Evolutionary conservation across 2,888 invertebrate species (phyloP), one percentile per base, ranked within the genome.

Genomic region (Drosophila leonis): DNA sequence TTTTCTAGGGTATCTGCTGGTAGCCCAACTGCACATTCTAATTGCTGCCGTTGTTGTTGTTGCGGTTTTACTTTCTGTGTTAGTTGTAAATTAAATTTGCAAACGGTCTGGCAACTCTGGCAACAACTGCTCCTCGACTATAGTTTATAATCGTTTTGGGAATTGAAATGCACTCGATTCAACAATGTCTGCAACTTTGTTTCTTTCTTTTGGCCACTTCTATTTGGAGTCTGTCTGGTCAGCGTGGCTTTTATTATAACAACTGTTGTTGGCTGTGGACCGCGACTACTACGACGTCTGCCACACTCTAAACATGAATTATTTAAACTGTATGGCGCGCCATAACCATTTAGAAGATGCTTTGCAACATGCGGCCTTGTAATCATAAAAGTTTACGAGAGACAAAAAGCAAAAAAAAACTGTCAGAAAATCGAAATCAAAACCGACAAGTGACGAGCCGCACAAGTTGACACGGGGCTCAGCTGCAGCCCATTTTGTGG

Each of bases 131-230:
- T 6, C 37, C 52, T 37, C 54, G 54, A 54, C 54, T 46, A 62
- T 78, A 88, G 86, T 86, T 87, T 89, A 82, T 87, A 88, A 90
- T 89, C 87, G 89, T 88, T 89, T 89, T 75, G 87, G 87, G 87
- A 88, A 87, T 87, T 89, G 87, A 87, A 87, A 88, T 90, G 84
- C 87, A 87, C 70, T 88, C 86, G 81, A 88, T 83, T 64, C 63
- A 52, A 68, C 79, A 87, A 76, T 72, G 79, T 83, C 78, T 83
- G 84, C 52, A 78, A 83, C 65, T 75, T 68, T 71, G 24, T 44
- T 49, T 37, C 60, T 20, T 24, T 42, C 29, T 15, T 41, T 41
- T 41, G 29, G 1, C 33, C 39, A 5, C 31, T 44, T 55, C 48
- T 46, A 37, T 56, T 70, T 62, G 56, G 56, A 24, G 37, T 71